A percentile compares a stretch with the other conserved stretches of the same genome.
Evolutionary conservation across 2,113 vertebrate species (phyloP).

Genomic region (Passer montanus): DNA sequence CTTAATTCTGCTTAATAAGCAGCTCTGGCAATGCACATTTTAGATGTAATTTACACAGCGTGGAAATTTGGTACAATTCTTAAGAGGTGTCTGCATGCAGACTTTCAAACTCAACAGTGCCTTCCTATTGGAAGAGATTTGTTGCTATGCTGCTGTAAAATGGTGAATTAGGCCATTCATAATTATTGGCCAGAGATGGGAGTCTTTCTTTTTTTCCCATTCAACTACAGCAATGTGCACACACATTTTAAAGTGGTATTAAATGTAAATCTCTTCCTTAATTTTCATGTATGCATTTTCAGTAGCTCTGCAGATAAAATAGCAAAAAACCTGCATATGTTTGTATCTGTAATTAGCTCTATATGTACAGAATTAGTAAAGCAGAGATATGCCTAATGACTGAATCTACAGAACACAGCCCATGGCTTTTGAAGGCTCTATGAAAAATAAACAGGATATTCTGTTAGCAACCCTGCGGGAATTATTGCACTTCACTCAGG

Average conservation of each 20-base stretch:
- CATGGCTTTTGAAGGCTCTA: slow-evolving; percentile 25
- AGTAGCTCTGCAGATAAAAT: slow-evolving; percentile 22
- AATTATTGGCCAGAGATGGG: neutral
- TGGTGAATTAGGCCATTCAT: slow-evolving; percentile 55
- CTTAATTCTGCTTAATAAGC: slow-evolving; percentile 63
- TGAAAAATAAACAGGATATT: slow-evolving; percentile 67
- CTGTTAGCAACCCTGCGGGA: slow-evolving; percentile 55
- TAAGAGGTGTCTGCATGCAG: slow-evolving; percentile 12
- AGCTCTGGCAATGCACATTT: neutral
- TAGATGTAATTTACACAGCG: slow-evolving; percentile 21
- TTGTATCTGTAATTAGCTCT: neutral
- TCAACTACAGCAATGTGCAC: neutral
- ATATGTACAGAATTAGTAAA: slow-evolving; percentile 22
- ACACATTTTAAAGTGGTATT: neutral
- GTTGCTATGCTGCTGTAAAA: slow-evolving; percentile 57
- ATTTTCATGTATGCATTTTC: neutral
- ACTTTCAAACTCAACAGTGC: slow-evolving; percentile 9
- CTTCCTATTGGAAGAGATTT: slow-evolving; percentile 53
- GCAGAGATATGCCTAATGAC: neutral
- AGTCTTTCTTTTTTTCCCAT: neutral
- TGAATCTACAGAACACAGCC: slow-evolving; percentile 7
- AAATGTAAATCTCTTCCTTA: slow-evolving; percentile 14
- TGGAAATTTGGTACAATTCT: slow-evolving; percentile 36
- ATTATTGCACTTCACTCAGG: slow-evolving; percentile 56
- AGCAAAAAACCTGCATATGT: neutral